Base-by-base conservation (phyloP, 2,797 vertebrate species). In the Kryptopterus vitreolus region DNA sequence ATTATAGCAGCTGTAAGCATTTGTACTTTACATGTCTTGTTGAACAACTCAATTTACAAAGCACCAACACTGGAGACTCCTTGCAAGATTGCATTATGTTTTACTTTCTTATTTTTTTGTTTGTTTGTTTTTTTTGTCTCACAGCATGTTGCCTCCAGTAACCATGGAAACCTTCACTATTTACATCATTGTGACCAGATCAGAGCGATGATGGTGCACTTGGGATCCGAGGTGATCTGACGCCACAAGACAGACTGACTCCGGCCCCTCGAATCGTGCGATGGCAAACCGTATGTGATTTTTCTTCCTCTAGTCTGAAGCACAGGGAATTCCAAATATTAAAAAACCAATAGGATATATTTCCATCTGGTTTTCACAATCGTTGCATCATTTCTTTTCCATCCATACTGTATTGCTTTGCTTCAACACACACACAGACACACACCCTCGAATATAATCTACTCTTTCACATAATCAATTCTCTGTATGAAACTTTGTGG, bases 401-500 rank as follows among this genome's bases (percentile, higher is more conserved):
- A 12, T 35, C 53, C 15, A 22, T 1, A 5, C 46, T 74, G 72
- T 58, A 58, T 35, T 20, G 0, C 59, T 62, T 63, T 35, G 29
- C 46, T 33, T 26, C 29, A 3, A 29, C 22, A 61, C 13, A 58
- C 35, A 85, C 62, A 83, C 61, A 22, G 57, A 69, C 50, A 66
- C 59, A 71, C 72, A 78, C 35, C 16, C 10, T 31, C 59, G 35
- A 22, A 38, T 48, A 31, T 35, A n/a, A 43, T 35, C 22, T 16
- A 85, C 84, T 87, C 86, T 77, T 82, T 88, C 83, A 0, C 88
- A 85, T 88, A 90, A 88, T 84, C 84, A 87, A 87, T 85, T 81
- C 81, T 86, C 83, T 86, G 84, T 86, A 87, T 88, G 84, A 86
- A 88, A 87, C 91, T 86, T 85, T 89, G 89, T 85, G 83, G 89